These are phyloP conservation scores for Molanna angustata DNA, from an alignment of 2,888 invertebrate species.

Conservation along the genomic window DNA sequence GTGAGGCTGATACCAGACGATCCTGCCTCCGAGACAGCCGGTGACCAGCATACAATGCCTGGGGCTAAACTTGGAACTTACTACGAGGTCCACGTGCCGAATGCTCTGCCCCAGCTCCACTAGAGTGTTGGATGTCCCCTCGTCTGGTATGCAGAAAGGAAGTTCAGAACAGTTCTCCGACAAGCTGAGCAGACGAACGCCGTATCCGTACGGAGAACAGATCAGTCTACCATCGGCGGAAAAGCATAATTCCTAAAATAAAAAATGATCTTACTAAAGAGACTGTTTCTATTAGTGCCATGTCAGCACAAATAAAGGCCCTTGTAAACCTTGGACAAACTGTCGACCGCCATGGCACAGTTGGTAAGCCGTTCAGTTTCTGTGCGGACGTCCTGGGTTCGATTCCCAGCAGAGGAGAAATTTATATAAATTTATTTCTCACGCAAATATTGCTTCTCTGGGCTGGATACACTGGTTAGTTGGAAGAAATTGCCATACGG, in stretches of 20 bases:
- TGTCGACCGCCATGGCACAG: too few relatives aligned
- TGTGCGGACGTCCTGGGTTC: too few relatives aligned
- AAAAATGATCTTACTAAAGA: neutral
- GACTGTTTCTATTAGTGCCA: too few relatives aligned
- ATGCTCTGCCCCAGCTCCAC: constrained; percentile 66
- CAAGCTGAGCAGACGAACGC: constrained; percentile 81
- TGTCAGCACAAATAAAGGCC: too few relatives aligned
- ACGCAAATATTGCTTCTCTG: too few relatives aligned
- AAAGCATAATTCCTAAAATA: constrained; percentile 72
- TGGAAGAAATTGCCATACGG: too few relatives aligned
- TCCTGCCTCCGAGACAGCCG: constrained; percentile 84
- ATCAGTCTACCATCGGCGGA: constrained; percentile 87
- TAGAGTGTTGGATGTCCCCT: constrained; percentile 43
- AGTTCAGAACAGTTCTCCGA: constrained; percentile 75
- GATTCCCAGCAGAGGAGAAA: too few relatives aligned
- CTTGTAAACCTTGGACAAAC: too few relatives aligned
- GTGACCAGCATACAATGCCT: constrained; percentile 82
- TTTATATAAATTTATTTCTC: too few relatives aligned
- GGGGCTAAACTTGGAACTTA: constrained; percentile 89
- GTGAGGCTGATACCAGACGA: constrained; percentile 84
- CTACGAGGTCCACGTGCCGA: constrained; percentile 79
- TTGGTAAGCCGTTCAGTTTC: too few relatives aligned
- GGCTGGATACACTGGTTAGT: too few relatives aligned
- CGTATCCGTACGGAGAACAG: constrained; percentile 86
- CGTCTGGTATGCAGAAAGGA: constrained; percentile 61